phyloP scores from a whole-genome alignment of 2,113 vertebrate species.

The Holacanthus passer region DNA sequence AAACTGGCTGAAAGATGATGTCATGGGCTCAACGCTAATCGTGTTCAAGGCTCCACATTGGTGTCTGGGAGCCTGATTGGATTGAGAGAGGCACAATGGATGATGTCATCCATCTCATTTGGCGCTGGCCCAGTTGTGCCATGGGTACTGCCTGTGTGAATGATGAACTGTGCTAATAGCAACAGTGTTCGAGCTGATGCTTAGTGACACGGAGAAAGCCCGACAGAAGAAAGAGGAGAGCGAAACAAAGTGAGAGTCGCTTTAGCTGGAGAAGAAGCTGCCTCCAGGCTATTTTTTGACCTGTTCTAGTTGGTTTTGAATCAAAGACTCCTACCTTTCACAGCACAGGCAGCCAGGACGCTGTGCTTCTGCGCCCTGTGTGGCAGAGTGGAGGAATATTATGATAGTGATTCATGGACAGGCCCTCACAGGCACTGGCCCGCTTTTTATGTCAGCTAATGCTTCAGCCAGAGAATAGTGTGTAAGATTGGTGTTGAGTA shows the following conservation, averaged over 20 bases:
- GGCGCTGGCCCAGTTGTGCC: conserved; percentile 71
- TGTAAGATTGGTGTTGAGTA: conserved; percentile 36
- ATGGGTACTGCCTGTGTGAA: conserved; percentile 49
- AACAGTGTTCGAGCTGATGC: conserved; percentile 51
- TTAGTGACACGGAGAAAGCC: conserved; percentile 47
- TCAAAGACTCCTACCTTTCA: conserved; percentile 40
- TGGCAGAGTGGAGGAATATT: conserved; percentile 32
- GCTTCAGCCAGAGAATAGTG: conserved; percentile 35
- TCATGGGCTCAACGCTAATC: conserved; percentile 67
- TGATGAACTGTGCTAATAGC: conserved; percentile 69
- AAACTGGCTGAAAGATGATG: conserved; percentile 63
- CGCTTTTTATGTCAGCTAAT: conserved; percentile 35
- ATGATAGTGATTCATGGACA: conserved; percentile 61
- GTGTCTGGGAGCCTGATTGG: conserved; percentile 67
- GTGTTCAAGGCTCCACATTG: conserved; percentile 47
- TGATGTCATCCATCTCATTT: conserved; percentile 78
- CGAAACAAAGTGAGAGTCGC: conserved; percentile 4
- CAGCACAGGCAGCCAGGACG: conserved; percentile 17
- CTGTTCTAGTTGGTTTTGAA: conserved; percentile 44
- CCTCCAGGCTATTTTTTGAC: conserved; percentile 47
- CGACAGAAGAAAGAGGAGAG: neutral
- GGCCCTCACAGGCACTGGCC: conserved; percentile 55
- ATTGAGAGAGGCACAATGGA: conserved; percentile 62
- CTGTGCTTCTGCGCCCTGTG: neutral
- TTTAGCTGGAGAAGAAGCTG: conserved; percentile 35